Evolutionary conservation across 2,888 invertebrate genomes (phyloP).

Genomic region (Elmis aenea): DNA sequence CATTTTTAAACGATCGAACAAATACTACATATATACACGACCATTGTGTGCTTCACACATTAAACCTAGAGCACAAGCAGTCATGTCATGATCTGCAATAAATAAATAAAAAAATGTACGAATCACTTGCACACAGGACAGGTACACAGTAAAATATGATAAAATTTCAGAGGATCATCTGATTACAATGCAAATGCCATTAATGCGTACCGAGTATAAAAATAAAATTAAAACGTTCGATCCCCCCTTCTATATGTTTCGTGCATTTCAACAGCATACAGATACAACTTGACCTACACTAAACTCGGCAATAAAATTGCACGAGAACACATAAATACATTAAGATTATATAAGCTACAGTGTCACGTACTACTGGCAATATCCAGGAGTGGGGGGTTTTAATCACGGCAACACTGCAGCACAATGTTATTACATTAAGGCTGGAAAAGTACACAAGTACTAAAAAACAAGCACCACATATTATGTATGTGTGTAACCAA

Average conservation of each 20-base stretch:
- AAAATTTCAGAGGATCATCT: conserved; percentile 37
- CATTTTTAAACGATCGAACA: conserved; percentile 34
- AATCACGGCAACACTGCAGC: conserved; percentile 19
- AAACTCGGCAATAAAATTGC: conserved; percentile 22
- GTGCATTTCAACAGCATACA: conserved; percentile 86
- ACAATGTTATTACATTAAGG: too few relatives aligned
- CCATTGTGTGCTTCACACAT: conserved; percentile 22
- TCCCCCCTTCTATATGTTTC: conserved; percentile 82
- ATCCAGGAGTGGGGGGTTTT: conserved; percentile 23
- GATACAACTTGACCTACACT: conserved; percentile 42
- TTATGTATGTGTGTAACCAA: too few relatives aligned
- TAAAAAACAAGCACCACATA: too few relatives aligned
- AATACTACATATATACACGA: conserved; percentile 31
- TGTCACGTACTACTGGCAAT: conserved; percentile 16
- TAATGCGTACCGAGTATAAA: conserved; percentile 33
- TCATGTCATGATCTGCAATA: conserved; percentile 40
- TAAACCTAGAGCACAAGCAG: conserved; percentile 33
- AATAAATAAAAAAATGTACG: conserved; percentile 32
- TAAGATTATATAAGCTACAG: conserved; percentile 26
- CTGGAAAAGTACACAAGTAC: too few relatives aligned
- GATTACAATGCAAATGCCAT: conserved; percentile 25
- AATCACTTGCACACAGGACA: conserved; percentile 40
- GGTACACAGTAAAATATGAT: conserved; percentile 39
- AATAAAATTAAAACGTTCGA: conserved; percentile 38
- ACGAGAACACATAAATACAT: conserved; percentile 29